Base-by-base conservation (phyloP, 2,888 invertebrate species). In the Thyatira batis region DNA sequence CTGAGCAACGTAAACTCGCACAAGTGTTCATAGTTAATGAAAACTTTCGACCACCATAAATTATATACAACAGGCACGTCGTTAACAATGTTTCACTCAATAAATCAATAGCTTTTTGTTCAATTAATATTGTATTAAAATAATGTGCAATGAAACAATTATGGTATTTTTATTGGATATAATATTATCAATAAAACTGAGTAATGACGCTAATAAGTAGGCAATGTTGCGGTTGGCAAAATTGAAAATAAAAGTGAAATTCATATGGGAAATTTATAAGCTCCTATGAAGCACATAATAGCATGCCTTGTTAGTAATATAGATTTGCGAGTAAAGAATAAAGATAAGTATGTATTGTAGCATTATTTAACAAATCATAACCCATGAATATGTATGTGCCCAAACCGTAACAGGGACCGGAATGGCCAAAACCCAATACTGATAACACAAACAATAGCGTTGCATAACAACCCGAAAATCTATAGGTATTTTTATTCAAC, bases 401-500 rank as follows among this genome's bases (percentile, higher is more conserved):
- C 1, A 17, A 1, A 39, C 17, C 13, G 39, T n/a, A 17, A 17
- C n/a, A 13, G 13, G 17, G 39, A 39, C 39, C 39, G 39, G 39
- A 8, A 13, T 39, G 2, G 39, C 39, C 17, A 2, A 39, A 39
- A 39, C 17, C 17, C 8, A 39, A 39, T n/a, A 1, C 39, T 17
- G 39, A 17, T 39, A 39, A 39, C 39, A 8, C 13, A 39, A 13
- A 39, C 39, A 39, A 39, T 39, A 39, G 39, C 17, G 13, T 39
- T 39, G 2, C 39, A 17, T 17, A 33, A 33, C 33, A 39, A 17
- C 39, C 48, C 17, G 20, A 48, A 48, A 27, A 48, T 48, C 48
- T 48, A 48, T 48, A n/a, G n/a, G n/a, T 43, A 48, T 48, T 48
- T 48, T 48, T 48, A 48, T 48, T 50, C 43, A 51, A 50, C 54